Evolutionary conservation across 2,797 vertebrate species (phyloP), one percentile per base, ranked within the genome.

Genomic region (Mus spretus): DNA sequence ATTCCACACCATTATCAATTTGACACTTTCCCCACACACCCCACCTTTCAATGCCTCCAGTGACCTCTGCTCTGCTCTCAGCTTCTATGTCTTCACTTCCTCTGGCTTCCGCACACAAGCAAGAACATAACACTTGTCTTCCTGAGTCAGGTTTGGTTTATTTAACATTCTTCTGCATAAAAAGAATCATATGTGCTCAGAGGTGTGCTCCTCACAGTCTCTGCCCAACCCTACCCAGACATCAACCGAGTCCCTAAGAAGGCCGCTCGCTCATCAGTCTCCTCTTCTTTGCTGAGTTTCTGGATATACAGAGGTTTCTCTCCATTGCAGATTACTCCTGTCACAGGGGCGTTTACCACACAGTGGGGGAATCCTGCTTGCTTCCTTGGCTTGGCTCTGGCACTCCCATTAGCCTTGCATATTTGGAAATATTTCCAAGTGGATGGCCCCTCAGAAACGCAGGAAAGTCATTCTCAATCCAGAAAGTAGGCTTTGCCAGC

Each of bases 181-280:
- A 6, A 47, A 65, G 44, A 22, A 74, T 31, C 7, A 11, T 1
- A 10, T 22, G 11, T 19, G 22, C 12, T 50, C n/a, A 57, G 4
- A 28, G 40, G 12, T 34, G 12, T 2, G 8, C 26, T 6, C 1
- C n/a, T 1, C 3, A 19, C 1, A 1, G 0, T 15, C 12, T 1
- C 19, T 20, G 44, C 55, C n/a, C 44, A 50, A 0, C 31, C 57
- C 22, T 77, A n/a, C 17, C 40, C 24, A 31, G 70, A 40, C 26
- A 8, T 40, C 1, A 70, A 31, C 83, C 22, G 28, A n/a, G 31
- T 34, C 44, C 31, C 44, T 31, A 14, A n/a, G 63, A n/a, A n/a
- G 63, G 34, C 63, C 9, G 3, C 20, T 24, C 9, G 3, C 20
- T 24, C 63, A 12, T 34, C 44, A 1, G 28, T 20, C 11, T 84